Conservation (phyloP, 92 coral and sea anemone genomes). For the Isaurus tuberculatus region DNA sequence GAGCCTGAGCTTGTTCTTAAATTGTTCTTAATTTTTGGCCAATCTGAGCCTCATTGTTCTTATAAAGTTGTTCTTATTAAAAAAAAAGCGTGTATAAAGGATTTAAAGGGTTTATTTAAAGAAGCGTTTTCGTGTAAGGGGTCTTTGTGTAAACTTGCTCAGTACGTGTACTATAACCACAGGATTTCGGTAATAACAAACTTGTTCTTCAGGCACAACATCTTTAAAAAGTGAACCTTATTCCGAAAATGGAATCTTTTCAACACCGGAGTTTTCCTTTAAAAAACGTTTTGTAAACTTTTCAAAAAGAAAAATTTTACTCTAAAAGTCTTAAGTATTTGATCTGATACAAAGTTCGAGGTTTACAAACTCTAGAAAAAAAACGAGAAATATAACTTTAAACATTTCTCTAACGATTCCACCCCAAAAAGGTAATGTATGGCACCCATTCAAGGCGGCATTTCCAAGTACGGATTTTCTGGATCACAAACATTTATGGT, state of each 20-base stretch:
- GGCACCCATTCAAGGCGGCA: background rate
- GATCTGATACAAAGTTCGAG: background rate
- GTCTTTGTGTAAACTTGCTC: too few relatives aligned
- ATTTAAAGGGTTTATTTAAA: too few relatives aligned
- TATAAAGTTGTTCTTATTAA: too few relatives aligned
- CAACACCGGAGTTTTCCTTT: background rate
- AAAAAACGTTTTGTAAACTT: background rate
- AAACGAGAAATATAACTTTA: background rate
- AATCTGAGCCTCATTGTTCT: too few relatives aligned
- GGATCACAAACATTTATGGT: slow-evolving; percentile 17
- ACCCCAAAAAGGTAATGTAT: background rate
- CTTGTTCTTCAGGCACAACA: background rate
- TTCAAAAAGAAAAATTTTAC: background rate
- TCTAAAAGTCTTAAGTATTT: background rate
- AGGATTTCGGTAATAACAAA: background rate
- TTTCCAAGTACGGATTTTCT: background rate
- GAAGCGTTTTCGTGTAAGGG: too few relatives aligned
- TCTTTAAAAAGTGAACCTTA: background rate
- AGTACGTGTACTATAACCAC: background rate
- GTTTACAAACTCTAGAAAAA: background rate
- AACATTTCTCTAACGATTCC: background rate
- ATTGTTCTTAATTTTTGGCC: too few relatives aligned
- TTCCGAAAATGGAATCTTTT: background rate
- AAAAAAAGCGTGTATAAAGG: too few relatives aligned
- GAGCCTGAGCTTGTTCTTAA: too few relatives aligned